Evolutionary conservation across 2,888 invertebrate genomes (phyloP).

Genomic region (Drosophila pseudotakahashii): DNA sequence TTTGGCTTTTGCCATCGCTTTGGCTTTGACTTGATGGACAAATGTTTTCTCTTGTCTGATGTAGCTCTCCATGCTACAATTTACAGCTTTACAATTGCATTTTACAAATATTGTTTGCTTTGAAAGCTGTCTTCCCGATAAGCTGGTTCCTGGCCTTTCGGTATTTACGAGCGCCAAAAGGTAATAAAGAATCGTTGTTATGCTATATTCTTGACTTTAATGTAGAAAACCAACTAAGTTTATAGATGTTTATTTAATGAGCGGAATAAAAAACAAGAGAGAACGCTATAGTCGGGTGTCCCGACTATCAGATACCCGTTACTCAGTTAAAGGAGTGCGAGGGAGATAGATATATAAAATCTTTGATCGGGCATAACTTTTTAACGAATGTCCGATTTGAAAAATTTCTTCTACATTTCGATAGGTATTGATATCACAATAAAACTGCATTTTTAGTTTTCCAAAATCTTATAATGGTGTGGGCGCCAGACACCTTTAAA

Average conservation of each 20-base stretch:
- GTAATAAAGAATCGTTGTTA: constrained; percentile 11
- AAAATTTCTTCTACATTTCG: too few relatives aligned
- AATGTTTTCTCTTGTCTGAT: constrained; percentile 9
- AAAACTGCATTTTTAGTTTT: too few relatives aligned
- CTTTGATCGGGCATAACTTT: too few relatives aligned
- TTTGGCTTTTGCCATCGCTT: constrained; percentile 9
- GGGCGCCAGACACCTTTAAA: too few relatives aligned
- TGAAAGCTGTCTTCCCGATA: constrained; percentile 23
- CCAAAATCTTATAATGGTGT: too few relatives aligned
- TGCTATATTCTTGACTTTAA: neutral
- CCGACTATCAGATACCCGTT: too few relatives aligned
- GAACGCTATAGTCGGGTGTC: too few relatives aligned
- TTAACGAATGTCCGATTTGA: too few relatives aligned
- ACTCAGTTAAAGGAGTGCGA: too few relatives aligned
- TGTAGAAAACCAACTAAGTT: neutral
- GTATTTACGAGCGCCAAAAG: constrained; percentile 10
- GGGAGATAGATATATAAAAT: too few relatives aligned
- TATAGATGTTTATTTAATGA: neutral
- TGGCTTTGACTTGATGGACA: constrained; percentile 7
- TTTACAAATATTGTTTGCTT: constrained; percentile 24
- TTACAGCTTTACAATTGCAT: constrained; percentile 29
- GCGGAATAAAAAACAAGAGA: too few relatives aligned
- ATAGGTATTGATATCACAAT: too few relatives aligned
- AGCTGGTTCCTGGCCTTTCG: constrained; percentile 1
- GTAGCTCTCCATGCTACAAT: constrained; percentile 17